A percentile compares a stretch with the other conserved stretches of the same genome.
These are phyloP conservation scores for Lontra canadensis DNA, from an alignment of 2,113 vertebrate species.

Conservation along the genomic window DNA sequence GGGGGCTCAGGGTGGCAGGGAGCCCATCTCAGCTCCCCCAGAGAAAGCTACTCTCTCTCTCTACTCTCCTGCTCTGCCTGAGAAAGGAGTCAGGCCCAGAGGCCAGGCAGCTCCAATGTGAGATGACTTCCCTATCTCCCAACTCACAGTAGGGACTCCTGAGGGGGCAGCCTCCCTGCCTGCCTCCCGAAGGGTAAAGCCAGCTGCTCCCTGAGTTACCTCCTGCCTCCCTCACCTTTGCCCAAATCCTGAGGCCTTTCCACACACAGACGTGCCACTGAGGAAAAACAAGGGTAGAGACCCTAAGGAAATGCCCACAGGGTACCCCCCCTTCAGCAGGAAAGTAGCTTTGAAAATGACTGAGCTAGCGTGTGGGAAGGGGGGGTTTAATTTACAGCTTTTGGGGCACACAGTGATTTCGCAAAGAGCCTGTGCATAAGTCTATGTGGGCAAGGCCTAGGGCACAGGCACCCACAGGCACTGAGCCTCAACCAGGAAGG, in stretches of 20 bases:
- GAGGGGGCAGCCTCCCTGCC: background rate
- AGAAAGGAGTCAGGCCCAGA: background rate
- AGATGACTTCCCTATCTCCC: background rate
- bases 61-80: background rate
- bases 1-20: constrained; percentile 46
- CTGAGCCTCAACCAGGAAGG: background rate
- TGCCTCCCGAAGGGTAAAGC: background rate
- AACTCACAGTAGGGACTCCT: background rate
- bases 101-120: background rate
- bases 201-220: background rate
- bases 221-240: background rate
- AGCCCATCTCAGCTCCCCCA: constrained; percentile 44
- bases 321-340: background rate
- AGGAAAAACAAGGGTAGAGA: background rate
- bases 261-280: background rate
- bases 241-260: background rate
- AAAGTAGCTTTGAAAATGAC: background rate
- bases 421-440: background rate
- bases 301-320: background rate
- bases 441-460: background rate
- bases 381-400: background rate
- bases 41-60: background rate
- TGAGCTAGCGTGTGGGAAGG: background rate
- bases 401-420: background rate
- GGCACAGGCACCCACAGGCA: fast-evolving